Evolutionary conservation across 2,888 invertebrate genomes (phyloP).

Genomic region (Drosophila setosimentum): DNA sequence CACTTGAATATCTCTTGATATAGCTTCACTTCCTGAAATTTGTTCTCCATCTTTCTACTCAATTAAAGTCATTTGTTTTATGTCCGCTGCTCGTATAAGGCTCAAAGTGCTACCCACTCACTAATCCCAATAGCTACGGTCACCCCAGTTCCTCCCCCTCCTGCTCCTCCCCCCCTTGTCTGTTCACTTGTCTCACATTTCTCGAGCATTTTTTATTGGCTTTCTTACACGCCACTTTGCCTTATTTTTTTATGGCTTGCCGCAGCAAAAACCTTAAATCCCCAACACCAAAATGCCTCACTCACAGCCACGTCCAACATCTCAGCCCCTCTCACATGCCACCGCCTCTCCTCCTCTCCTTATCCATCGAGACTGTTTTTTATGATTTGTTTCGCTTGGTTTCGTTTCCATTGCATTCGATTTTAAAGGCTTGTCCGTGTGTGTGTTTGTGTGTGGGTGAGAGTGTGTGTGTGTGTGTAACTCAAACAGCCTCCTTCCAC

Average conservation of each 20-base stretch:
- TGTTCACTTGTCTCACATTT: constrained; percentile 55
- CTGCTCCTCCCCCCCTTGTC: constrained; percentile 12
- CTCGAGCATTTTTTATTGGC: constrained; percentile 66
- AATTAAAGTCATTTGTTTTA: constrained; percentile 45
- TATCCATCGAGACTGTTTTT: constrained; percentile 46
- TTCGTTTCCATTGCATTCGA: constrained; percentile 59
- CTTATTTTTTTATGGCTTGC: constrained; percentile 67
- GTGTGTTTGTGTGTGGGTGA: constrained; percentile 7
- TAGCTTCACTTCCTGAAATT: constrained; percentile 31
- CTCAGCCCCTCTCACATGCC: background rate
- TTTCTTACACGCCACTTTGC: constrained; percentile 62
- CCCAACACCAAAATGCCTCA: constrained; percentile 35
- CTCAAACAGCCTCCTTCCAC: background rate
- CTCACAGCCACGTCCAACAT: background rate
- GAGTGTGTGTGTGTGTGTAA: constrained; percentile 8
- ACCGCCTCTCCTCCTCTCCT: background rate
- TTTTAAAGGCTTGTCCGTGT: constrained; percentile 61
- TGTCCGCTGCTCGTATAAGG: constrained; percentile 22
- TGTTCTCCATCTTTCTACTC: constrained; percentile 27
- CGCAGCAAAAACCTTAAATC: constrained; percentile 61
- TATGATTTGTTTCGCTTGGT: constrained; percentile 72
- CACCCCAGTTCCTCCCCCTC: constrained; percentile 13
- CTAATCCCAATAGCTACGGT: constrained; percentile 53
- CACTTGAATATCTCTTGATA: background rate
- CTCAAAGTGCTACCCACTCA: constrained; percentile 38